Percentiles rank a stretch among this genome's conserved stretches.
Evolutionary conservation across 2,113 vertebrate genomes (phyloP).

Genomic region (Dissostichus mawsoni): DNA sequence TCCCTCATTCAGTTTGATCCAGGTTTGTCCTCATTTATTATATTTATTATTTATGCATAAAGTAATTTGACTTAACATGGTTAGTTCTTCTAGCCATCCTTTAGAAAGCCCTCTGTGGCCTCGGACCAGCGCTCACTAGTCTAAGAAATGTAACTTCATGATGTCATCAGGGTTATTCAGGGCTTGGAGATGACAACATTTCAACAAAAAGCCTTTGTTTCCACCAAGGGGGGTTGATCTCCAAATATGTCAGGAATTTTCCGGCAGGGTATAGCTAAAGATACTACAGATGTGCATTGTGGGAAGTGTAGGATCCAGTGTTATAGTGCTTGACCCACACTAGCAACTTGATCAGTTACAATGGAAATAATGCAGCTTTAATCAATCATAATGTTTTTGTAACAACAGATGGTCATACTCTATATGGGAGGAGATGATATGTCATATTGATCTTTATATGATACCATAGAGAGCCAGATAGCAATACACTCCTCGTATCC

Average conservation of each 20-base stretch:
- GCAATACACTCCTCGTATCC: no score
- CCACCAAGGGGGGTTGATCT: no score
- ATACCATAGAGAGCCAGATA: no score
- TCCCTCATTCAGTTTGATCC: constrained; percentile 96
- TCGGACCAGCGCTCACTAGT: not conserved
- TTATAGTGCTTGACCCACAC: not conserved
- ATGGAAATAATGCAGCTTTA: not conserved
- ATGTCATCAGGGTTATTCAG: not conserved
- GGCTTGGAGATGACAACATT: not conserved
- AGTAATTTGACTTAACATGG: not conserved
- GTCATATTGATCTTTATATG: no score
- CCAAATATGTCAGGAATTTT: not conserved
- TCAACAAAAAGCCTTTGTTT: not conserved
- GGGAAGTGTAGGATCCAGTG: not conserved
- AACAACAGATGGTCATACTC: not conserved
- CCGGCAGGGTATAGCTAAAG: not conserved
- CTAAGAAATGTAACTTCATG: not conserved
- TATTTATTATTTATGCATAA: not conserved
- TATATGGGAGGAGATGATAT: no score
- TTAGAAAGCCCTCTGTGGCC: not conserved
- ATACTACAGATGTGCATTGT: not conserved
- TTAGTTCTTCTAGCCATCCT: not conserved
- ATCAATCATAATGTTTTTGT: not conserved
- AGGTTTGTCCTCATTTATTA: constrained; percentile 80
- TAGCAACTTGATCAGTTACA: not conserved